Percentiles rank a stretch among this genome's conserved stretches.
These are phyloP conservation scores for Oscheius sp. DNA, from an alignment of 2,888 invertebrate genomes.

Conservation along the genomic window DNA sequence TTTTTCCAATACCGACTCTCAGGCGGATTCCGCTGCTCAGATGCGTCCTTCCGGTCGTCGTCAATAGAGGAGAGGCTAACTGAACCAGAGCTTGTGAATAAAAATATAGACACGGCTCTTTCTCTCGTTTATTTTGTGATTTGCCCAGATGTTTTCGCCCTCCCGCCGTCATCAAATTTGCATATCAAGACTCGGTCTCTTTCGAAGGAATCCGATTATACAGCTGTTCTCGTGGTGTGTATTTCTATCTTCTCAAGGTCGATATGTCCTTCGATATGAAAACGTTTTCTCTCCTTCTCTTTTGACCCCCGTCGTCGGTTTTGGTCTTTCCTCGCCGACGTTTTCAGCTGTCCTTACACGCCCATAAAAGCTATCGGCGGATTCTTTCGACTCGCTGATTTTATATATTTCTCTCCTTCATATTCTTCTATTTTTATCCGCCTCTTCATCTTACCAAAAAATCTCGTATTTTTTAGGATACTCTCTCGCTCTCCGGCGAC, in stretches of 20 bases:
- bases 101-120: conserved; percentile 9
- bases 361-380: conserved; percentile 4
- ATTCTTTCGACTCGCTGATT: conserved; percentile 3
- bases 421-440: background rate
- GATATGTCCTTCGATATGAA: conserved; percentile 29
- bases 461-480: no score
- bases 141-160: background rate
- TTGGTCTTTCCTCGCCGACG: background rate
- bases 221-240: conserved; percentile 10
- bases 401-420: background rate
- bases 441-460: no score
- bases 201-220: background rate
- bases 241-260: conserved; percentile 14
- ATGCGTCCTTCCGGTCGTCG: background rate
- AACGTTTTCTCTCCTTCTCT: conserved; percentile 9
- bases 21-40: background rate
- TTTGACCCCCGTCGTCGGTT: background rate
- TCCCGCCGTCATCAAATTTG: background rate
- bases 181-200: background rate
- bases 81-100: background rate
- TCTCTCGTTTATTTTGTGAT: background rate
- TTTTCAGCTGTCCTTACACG: conserved; percentile 14
- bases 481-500: background rate
- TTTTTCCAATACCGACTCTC: background rate
- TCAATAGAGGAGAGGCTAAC: background rate